A percentile compares a stretch with the other conserved stretches of the same genome.
Evolutionary conservation across 2,113 vertebrate species (phyloP).

Genomic region (Planiliza haematocheilus): DNA sequence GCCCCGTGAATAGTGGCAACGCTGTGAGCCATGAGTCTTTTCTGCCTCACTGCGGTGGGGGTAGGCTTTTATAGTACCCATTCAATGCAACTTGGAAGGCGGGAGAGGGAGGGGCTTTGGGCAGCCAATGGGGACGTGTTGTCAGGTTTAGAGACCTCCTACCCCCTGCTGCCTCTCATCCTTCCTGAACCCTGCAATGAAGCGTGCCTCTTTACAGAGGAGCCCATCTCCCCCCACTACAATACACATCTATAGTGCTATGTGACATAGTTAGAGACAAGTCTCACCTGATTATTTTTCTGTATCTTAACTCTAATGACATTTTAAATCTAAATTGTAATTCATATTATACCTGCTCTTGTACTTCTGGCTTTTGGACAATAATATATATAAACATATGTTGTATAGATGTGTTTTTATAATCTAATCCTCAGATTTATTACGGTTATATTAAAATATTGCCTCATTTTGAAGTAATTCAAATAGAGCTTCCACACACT

Average conservation of each 20-base stretch:
- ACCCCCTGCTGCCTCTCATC: slow-evolving; percentile 64
- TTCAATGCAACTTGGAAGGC: slow-evolving; percentile 48
- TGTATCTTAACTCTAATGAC: no score
- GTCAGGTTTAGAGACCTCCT: slow-evolving; percentile 39
- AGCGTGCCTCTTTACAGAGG: slow-evolving; percentile 5
- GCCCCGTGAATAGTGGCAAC: neutral
- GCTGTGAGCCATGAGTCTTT: slow-evolving; percentile 45
- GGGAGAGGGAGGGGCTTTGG: slow-evolving; percentile 66
- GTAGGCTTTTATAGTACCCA: slow-evolving; percentile 74
- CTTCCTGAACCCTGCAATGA: slow-evolving; percentile 19
- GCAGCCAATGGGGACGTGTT: slow-evolving; percentile 65
- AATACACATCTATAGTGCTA: slow-evolving; percentile 37
- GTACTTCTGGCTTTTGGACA: no score
- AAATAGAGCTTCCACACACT: no score
- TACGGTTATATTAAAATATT: no score
- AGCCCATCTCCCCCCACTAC: neutral
- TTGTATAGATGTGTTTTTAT: no score
- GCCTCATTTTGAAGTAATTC: no score
- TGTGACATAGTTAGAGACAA: neutral
- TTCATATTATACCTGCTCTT: no score
- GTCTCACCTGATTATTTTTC: no score
- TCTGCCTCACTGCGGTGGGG: slow-evolving; percentile 55
- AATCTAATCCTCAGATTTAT: no score
- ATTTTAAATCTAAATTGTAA: no score
- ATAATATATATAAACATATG: no score